Percentiles rank a stretch among this genome's conserved stretches.
phyloP scores from a whole-genome alignment of 2,888 invertebrate species.

The Cephus pygmeus region DNA sequence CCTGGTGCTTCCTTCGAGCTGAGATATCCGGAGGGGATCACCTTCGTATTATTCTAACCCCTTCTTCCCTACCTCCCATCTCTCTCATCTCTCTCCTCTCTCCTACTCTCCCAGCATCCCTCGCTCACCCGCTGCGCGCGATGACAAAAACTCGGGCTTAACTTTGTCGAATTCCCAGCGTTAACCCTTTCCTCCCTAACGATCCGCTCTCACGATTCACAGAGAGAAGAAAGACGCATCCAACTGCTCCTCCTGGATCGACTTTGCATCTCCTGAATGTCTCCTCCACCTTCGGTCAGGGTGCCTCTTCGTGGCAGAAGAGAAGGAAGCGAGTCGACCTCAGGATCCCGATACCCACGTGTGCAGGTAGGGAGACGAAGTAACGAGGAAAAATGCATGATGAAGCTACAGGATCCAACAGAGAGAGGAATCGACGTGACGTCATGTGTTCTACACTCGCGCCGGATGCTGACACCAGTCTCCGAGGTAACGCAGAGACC shows the following conservation, averaged over 20 bases:
- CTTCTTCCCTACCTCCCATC: not conserved
- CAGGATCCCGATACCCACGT: not conserved
- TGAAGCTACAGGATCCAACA: too few species aligned
- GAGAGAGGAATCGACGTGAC: not conserved
- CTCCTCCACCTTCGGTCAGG: not conserved
- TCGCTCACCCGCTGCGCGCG: conserved; percentile 17
- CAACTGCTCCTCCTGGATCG: not conserved
- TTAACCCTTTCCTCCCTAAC: conserved; percentile 8
- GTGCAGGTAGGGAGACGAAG: too few species aligned
- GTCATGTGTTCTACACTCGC: not conserved
- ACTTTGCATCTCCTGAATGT: not conserved
- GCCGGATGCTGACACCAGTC: not conserved
- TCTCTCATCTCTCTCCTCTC: not conserved
- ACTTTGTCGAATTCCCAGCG: conserved; percentile 20
- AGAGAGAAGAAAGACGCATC: not conserved
- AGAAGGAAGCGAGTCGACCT: not conserved
- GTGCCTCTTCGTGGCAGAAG: not conserved
- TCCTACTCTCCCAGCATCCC: not conserved
- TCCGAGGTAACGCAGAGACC: not conserved
- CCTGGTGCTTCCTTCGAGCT: not conserved
- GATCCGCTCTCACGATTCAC: not conserved
- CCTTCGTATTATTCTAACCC: not conserved
- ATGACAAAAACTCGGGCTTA: conserved; percentile 22
- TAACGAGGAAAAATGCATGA: too few species aligned
- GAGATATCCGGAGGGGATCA: conserved; percentile 4